Evolutionary conservation across 2,888 invertebrate species (phyloP), one percentile per base, ranked within the genome.

Genomic region (Drosophila mayaguana): DNA sequence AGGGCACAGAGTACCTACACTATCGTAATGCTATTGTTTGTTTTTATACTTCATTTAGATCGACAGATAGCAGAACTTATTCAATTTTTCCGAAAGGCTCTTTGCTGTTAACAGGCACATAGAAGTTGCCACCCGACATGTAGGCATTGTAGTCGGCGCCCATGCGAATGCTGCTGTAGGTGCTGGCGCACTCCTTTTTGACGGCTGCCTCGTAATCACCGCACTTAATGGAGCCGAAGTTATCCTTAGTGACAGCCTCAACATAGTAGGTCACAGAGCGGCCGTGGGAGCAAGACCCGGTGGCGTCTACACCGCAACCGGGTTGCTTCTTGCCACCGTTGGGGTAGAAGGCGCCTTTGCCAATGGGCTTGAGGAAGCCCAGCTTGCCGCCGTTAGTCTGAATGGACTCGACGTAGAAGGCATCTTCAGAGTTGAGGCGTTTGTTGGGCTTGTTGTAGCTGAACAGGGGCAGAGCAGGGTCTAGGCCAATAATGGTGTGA

Each of bases 301-400:
- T 81, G 28, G 85, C 42, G 83, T 92, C 92, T 66, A 87, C 71
- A 80, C 92, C 93, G 92, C 94, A 94, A 90, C 94, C 93, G 77
- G 93, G 91, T 92, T 94, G 94, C 90, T 92, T 93, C 92, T 94
- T 93, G 91, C 93, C 92, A 73, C 92, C 92, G 91, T 93, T 94
- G 89, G 94, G 94, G 92, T 94, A 94, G 92, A 94, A 93, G 85
- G 93, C 93, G 81, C 93, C 93, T 88, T 93, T 92, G 38, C 93
- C 93, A 42, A 92, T 87, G n/a, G 93, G 93, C 40, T 85, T 71
- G 4, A 90, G 75, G 77, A 92, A 93, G 6, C 93, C 93, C 40
- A 91, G 70, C 2, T 61, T 54, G 32, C 90, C 92, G 6, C 88
- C 92, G 75, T 91, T 90, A 16, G 92, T 92, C 50, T 93, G 92